Evolutionary conservation across 2,797 vertebrate genomes (phyloP), one percentile per base, ranked within the genome.

Genomic region (Myotis vivesi): DNA sequence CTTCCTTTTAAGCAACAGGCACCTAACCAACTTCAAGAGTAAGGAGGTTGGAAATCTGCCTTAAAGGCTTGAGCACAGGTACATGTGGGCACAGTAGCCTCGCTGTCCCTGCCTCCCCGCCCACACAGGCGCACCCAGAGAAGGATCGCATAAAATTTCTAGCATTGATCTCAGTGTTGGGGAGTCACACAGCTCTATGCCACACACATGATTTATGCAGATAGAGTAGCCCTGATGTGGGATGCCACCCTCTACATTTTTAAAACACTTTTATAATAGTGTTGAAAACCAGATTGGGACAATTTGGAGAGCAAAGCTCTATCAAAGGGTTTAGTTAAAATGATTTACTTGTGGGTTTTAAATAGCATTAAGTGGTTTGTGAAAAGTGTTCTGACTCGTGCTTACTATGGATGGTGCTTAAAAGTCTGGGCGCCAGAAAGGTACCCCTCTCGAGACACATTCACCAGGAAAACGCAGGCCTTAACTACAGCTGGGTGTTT

Each of bases 321-420:
- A 86, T 90, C 85, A 92, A 72, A 96, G 82, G 30, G 62, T 93
- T 97, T 95, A 90, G 97, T 97, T 97, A 96, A 97, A 95, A 86
- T 96, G 92, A 97, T 95, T 97, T 95, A 95, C 53, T 81, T 89
- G 72, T 81, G 89, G 53, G 79, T 92, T 97, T 96, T 95, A 95
- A 96, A 94, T 57, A 94, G 89, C 95, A 91, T 94, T 96, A 94
- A 95, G 95, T 94, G 90, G 92, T 95, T 96, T 96, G 95, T 93
- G 92, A 92, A 95, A 96, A 92, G 92, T 80, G 76, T 94, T 95
- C 87, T 95, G 96, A 96, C 93, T 96, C 93, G 88, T 77, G 85
- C 30, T 94, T 90, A 82, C 85, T 64, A 93, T 92, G 94, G 81
- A 95, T 87, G 91, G 80, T 91, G 77, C 55, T 96, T 96, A 95